These are phyloP conservation scores for Ailurus styani DNA, from an alignment of 2,113 vertebrate species.

Conservation along the genomic window DNA sequence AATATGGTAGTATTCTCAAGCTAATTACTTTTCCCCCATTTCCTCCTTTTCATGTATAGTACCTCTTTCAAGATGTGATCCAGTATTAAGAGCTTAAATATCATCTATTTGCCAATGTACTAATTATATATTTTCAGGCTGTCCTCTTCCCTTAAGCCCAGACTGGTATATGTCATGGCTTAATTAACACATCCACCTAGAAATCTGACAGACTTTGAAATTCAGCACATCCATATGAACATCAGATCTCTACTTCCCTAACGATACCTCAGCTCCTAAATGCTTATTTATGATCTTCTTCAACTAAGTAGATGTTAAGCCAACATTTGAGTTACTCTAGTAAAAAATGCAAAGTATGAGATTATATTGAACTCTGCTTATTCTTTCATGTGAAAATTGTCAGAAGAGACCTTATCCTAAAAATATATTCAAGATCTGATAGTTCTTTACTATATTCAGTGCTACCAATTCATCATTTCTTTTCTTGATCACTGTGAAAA, in stretches of 20 bases:
- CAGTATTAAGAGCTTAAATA: neutral
- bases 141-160: neutral
- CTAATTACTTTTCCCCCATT: neutral
- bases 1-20: neutral
- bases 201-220: neutral
- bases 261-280: neutral
- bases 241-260: neutral
- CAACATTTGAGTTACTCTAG: neutral
- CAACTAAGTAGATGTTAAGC: neutral
- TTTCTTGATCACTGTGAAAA: neutral
- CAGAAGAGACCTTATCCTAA: neutral
- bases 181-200: neutral
- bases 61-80: neutral
- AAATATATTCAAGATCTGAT: neutral
- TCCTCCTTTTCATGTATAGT: neutral
- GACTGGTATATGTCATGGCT: neutral
- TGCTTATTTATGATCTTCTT: neutral
- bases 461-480: neutral
- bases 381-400: neutral
- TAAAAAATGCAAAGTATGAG: neutral
- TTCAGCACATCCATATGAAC: neutral
- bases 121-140: neutral
- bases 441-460: neutral
- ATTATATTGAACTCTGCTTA: neutral
- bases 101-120: neutral